Evolutionary conservation across 92 coral and sea anemone species (phyloP).

Genomic region (Heteractis magnifica): DNA sequence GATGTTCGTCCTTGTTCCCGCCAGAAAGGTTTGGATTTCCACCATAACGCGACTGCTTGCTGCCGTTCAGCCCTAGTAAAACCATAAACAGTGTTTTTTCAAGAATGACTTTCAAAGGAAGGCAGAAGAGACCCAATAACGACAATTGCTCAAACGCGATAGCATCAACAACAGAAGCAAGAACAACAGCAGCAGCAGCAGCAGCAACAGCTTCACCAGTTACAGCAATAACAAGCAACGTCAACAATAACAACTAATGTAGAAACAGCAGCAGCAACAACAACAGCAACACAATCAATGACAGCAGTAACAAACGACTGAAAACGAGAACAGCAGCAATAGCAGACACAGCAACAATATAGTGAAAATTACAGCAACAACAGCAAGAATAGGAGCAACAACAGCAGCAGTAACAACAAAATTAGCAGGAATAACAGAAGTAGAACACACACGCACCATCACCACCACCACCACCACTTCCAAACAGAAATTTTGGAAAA

Average conservation of each 20-base stretch:
- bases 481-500: no score
- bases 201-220: no score
- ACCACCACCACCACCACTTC: no score
- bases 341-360: neutral
- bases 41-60: conserved; percentile 98
- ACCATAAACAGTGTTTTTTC: neutral
- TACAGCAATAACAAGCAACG: no score
- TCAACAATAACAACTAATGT: no score
- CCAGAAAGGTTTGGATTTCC: conserved; percentile 94
- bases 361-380: neutral
- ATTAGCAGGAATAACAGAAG: neutral
- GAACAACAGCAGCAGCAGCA: no score
- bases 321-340: no score
- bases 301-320: no score
- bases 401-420: neutral
- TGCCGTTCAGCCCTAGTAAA: conserved; percentile 70
- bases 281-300: no score
- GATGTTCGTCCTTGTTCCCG: conserved; percentile 71
- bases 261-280: no score
- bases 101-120: neutral
- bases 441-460: neutral
- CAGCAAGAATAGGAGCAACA: neutral
- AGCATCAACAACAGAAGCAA: no score
- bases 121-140: neutral
- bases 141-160: neutral